Base-by-base conservation (phyloP, 1,140 invertebrate genomes). In the Tachypleus tridentatus region DNA sequence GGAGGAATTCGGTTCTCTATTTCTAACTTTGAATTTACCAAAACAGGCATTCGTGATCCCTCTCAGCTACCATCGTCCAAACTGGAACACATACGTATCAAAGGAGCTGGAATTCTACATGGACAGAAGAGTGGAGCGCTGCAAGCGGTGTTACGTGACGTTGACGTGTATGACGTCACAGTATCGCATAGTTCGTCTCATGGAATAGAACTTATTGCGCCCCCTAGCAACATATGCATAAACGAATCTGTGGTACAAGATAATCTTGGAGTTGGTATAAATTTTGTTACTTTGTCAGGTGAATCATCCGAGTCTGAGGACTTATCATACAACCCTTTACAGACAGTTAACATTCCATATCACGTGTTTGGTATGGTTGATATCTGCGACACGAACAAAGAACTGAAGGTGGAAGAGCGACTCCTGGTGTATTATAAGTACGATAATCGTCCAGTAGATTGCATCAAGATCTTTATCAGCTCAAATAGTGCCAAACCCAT, bases 401-500 rank as follows among this genome's bases (percentile, higher is more conserved):
- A 92, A 73, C 85, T 99, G 49, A 82, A 82, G 5, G 82, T 99
- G 1, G 86, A 94, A 76, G 93, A 97, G 73, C 80, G 95, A 63
- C 84, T 99, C 5, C 74, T 99, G 4, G 70, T 99, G 2, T 99
- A 97, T 76, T 98, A 96, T 76, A 98, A 97, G 76, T 99, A 99
- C 71, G 92, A 97, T 69, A 96, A 96, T 72, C 85, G 87, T 76
- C 88, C 93, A 0, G 88, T 97, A 0, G 97, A 97, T 75, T 99
- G 97, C 76, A 90, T 99, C 0, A 99, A 99, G 78, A 94, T 98
- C 70, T 97, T 99, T 72, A 87, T 86, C 57, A 92, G 88, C 69
- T 82, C 84, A 56, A 89, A 85, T 66, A 80, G 86, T 72, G 84
- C 88, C 0, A 94, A 94, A 74, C 87, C 88, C 5, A 85, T 95